Evolutionary conservation across 2,888 invertebrate genomes (phyloP).

Genomic region (Electrophaes corylata): DNA sequence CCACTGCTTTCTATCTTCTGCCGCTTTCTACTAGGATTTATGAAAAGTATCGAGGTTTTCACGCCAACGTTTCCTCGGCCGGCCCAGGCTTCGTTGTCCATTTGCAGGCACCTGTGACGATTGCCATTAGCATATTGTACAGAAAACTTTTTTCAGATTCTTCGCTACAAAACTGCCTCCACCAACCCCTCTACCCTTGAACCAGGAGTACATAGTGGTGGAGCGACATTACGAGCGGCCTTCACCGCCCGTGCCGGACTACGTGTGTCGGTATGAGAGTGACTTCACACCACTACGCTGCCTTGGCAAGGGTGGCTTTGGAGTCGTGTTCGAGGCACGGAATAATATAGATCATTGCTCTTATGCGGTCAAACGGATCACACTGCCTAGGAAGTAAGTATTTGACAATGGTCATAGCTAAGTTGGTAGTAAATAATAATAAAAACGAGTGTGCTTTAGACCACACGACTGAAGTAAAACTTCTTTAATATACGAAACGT

Average conservation of each 20-base stretch:
- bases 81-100: too few species aligned
- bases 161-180: slow-evolving; percentile 62
- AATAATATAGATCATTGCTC: slow-evolving; percentile 97
- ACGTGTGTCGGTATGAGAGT: slow-evolving; percentile 87
- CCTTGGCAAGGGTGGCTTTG: slow-evolving; percentile 96
- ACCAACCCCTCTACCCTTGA: slow-evolving; percentile 55
- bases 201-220: slow-evolving; percentile 67
- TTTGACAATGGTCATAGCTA: too few species aligned
- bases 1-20: too few species aligned
- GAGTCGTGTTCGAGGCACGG: slow-evolving; percentile 97
- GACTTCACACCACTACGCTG: slow-evolving; percentile 94
- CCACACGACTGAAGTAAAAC: too few species aligned
- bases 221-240: slow-evolving; percentile 63
- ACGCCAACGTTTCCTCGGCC: too few species aligned
- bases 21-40: too few species aligned
- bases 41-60: too few species aligned
- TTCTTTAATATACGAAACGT: too few species aligned
- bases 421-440: too few species aligned
- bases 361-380: slow-evolving; percentile 98
- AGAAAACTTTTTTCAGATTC: slow-evolving; percentile 40
- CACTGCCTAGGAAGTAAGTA: slow-evolving; percentile 88
- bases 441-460: too few species aligned
- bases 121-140: too few species aligned
- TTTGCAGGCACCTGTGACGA: too few species aligned
- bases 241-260: slow-evolving; percentile 57